Evolutionary conservation across 2,888 invertebrate species (phyloP), one percentile per base, ranked within the genome.

Genomic region (Aleiodes leptofemur): DNA sequence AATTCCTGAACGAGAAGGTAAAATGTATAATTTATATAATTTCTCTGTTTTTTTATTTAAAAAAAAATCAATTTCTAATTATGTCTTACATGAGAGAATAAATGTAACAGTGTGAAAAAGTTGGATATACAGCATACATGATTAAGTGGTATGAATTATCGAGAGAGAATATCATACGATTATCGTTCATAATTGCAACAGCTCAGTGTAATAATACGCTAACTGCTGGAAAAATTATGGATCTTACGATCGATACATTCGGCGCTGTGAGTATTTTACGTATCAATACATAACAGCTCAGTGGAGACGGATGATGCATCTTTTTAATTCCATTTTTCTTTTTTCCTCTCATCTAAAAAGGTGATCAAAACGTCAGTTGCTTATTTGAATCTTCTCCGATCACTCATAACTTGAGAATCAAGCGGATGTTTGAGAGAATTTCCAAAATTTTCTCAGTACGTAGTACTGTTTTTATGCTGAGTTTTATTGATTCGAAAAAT

Each of bases 1-100:
- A 87, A 76, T 76, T 84, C 53, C 79, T 86, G 4, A 81, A 80
- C 2, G 84, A 86, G 57, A 74, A 86, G 81, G 86, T 86, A 82
- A 34, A 59, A 71, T n/a, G 51, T 13, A 51, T 1, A 13, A n/a
- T n/a, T 51, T 4, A 51, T 51, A 51, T 5, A 51, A 51, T 23
- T 23, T 51, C 6, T 51, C 3, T 51, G 51, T 3, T 8, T 51
- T 51, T 23, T 23, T 23, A 23, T n/a, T n/a, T 1, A 23, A 23
- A 23, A 23, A 23, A 23, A 23, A 23, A 23, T 23, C 2, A 23
- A 23, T 23, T 23, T 1, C 23, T 23, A 23, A 23, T 38, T 8
- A 38, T 8, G 8, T 38, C 8, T 38, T 38, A 38, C 38, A 38
- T 57, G 6, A 8, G 23, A 57, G 50, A 9, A 57, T 43, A 38